Evolutionary conservation across 2,797 vertebrate species (phyloP).

Genomic region (Catharus ustulatus): DNA sequence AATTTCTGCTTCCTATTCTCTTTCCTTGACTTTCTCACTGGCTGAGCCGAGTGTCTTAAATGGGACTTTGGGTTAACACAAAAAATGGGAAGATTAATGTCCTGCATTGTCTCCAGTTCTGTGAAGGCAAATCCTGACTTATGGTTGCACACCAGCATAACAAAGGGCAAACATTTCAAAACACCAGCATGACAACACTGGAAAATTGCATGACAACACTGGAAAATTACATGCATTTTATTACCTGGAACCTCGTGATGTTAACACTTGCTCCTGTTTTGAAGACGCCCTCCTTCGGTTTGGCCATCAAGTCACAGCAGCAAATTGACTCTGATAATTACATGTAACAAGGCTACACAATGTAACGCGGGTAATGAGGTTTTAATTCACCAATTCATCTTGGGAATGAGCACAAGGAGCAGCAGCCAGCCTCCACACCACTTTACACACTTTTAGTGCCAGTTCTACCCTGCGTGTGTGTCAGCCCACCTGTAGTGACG

Average conservation of each 20-base stretch:
- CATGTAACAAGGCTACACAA: constrained; percentile 23
- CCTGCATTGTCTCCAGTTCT: background rate
- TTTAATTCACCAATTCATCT: constrained; percentile 64
- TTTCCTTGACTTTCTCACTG: background rate
- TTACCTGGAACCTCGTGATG: background rate
- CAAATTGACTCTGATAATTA: constrained; percentile 64
- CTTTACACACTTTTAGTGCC: background rate
- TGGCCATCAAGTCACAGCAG: constrained; percentile 5
- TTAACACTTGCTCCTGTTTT: background rate
- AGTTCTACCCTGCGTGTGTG: background rate
- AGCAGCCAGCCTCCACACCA: constrained; percentile 1
- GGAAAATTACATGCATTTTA: background rate
- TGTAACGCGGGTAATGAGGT: constrained; percentile 40
- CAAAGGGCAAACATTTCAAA: background rate
- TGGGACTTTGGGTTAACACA: background rate
- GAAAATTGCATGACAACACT: background rate
- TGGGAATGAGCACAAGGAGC: constrained; percentile 19
- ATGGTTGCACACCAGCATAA: background rate
- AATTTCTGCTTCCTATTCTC: background rate
- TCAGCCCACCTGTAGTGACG: background rate
- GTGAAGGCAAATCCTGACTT: background rate
- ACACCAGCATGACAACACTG: background rate
- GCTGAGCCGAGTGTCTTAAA: background rate
- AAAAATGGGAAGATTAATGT: background rate
- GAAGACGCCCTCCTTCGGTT: background rate